Evolutionary conservation across 2,113 vertebrate genomes (phyloP), one percentile per base, ranked within the genome.

Genomic region (Fregetta grallaria): DNA sequence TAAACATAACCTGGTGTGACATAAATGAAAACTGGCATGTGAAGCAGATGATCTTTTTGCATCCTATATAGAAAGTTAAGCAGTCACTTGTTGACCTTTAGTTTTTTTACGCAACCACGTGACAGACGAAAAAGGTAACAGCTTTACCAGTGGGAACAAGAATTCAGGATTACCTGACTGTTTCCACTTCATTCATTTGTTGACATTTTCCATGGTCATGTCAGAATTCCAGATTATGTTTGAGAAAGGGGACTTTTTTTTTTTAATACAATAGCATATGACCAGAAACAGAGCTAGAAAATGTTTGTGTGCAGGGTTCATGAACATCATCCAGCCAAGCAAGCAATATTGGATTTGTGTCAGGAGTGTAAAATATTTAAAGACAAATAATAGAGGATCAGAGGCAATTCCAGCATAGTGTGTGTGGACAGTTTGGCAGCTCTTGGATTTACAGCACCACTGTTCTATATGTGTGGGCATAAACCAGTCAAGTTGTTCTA

Each of bases 281-380:
- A 38, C 5, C 2, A 94, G 40, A 90, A 78, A 84, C 9, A 82
- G 71, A 56, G 10, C 10, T 86, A 58, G 68, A 90, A 94, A 92
- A 87, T 53, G 3, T 72, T 63, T 83, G 25, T 85, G 86, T 94
- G 88, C 36, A 15, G n/a, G 6, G 85, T 88, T 97, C 84, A 55
- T 89, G 90, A 95, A 92, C 36, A 92, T 73, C 85, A 95, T 87
- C 73, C 91, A 92, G 72, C 18, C 50, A 34, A 84, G 62, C 34
- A 92, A 96, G 73, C 30, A 95, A 79, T 97, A 96, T 92, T 97
- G 88, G 79, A 96, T 96, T 97, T 97, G 45, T 98, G 94, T 96
- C 92, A 97, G 68, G 38, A 88, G 12, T 0, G 12, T 93, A 94
- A 97, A 97, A 97, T 96, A 96, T 96, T 96, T 97, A 96, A 97